A percentile compares a stretch with the other conserved stretches of the same genome.
Evolutionary conservation across 2,888 invertebrate genomes (phyloP).

Genomic region (Sipunculus nudus): DNA sequence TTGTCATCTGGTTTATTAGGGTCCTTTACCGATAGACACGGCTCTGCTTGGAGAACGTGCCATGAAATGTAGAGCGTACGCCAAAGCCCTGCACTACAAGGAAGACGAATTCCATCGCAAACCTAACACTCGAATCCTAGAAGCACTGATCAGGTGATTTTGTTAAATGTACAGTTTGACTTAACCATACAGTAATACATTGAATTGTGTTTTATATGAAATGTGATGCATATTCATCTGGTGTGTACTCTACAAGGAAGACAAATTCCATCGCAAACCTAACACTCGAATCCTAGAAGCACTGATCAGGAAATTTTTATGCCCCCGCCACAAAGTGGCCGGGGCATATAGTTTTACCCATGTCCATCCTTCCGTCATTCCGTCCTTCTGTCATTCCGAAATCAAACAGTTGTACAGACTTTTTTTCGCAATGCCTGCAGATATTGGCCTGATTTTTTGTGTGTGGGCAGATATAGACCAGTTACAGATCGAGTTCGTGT

Average conservation of each 20-base stretch:
- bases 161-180: not conserved
- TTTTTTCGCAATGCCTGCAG: too few species aligned
- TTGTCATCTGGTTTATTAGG: conserved; percentile 68
- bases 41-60: conserved; percentile 90
- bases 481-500: too few species aligned
- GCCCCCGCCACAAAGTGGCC: too few species aligned
- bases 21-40: conserved; percentile 88
- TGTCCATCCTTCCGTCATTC: too few species aligned
- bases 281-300: conserved; percentile 91
- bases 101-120: conserved; percentile 87
- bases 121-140: conserved; percentile 83
- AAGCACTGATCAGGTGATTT: conserved; percentile 81
- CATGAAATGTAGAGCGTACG: conserved; percentile 88
- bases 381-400: too few species aligned
- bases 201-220: not conserved
- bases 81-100: conserved; percentile 86
- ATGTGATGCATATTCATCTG: not conserved
- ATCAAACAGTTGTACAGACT: too few species aligned
- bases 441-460: too few species aligned
- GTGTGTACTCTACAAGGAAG: conserved; percentile 90
- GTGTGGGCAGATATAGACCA: too few species aligned
- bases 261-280: conserved; percentile 79
- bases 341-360: too few species aligned
- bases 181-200: not conserved
- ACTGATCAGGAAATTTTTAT: conserved; percentile 77